phyloP scores from a whole-genome alignment of 2,888 invertebrate genomes.

The Sicus ferrugineus region DNA sequence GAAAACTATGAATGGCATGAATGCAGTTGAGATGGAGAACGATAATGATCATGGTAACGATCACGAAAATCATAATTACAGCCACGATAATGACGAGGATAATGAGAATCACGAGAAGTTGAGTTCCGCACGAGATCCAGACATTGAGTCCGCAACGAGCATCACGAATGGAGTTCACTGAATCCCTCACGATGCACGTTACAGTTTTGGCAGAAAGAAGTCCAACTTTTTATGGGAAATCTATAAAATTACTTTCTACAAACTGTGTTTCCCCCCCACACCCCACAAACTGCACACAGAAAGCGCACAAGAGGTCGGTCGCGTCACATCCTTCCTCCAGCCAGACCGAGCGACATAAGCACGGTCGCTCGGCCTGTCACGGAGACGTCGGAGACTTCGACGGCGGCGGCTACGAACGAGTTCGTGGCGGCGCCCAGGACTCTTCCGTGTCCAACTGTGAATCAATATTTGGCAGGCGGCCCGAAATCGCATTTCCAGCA shows the following conservation, averaged over 20 bases:
- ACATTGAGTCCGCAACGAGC: neutral
- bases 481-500: neutral
- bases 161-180: no score
- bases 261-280: no score
- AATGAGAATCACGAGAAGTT: neutral
- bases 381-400: neutral
- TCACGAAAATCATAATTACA: neutral
- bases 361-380: constrained; percentile 11
- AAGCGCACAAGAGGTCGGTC: neutral
- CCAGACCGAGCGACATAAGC: neutral
- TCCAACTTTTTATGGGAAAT: neutral
- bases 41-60: neutral
- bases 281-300: neutral
- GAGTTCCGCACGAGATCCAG: no score
- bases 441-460: neutral
- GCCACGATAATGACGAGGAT: neutral
- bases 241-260: neutral
- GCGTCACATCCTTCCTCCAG: no score
- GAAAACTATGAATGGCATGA: no score
- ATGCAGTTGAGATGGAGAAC: neutral
- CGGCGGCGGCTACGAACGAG: constrained; percentile 3
- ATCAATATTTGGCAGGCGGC: constrained; percentile 27
- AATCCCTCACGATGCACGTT: neutral
- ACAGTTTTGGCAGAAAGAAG: neutral
- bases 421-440: constrained; percentile 13